Base-by-base conservation (phyloP, 2,113 vertebrate species). In the Aphyosemion australe region DNA sequence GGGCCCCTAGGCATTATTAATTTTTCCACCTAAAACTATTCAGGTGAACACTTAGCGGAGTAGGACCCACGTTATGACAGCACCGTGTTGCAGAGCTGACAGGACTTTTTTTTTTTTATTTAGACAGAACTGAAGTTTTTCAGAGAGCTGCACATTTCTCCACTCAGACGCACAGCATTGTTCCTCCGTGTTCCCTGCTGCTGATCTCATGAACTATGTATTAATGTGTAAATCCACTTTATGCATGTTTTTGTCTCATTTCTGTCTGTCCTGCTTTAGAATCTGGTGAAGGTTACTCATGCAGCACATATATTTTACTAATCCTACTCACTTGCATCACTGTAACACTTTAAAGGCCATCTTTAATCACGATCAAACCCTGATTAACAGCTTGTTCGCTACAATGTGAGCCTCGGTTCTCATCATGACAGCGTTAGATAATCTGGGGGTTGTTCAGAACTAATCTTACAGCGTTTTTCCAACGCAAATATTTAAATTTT, bases 401-500 rank as follows among this genome's bases (percentile, higher is more conserved):
- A 21, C 8, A 68, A 71, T 45, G 3, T 59, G 20, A 43, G 2
- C 16, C 48, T 37, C n/a, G 61, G 43, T 43, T 31, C 14, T 56
- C 12, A 52, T 60, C 5, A 55, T 61, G 18, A 34, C 37, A 56
- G 18, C n/a, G 2, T 39, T 41, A 50, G 9, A 49, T 67, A 4
- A 57, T 55, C 19, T 58, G 65, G 31, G 32, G 16, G 12, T 31
- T 7, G 64, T 62, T 47, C n/a, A 39, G 15, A 59, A 64, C 61
- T 58, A 45, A 52, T 49, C 20, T n/a, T 48, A 42, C 31, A 34
- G 48, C 54, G 47, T 18, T 61, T 56, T 57, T n/a, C 34, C 50
- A 39, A 65, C 31, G 34, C 53, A 56, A 49, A 50, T 32, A 52
- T 58, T 37, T 37, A 54, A 58, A 72, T 59, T 48, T 11, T 51